Evolutionary conservation across 2,888 invertebrate genomes (phyloP), one percentile per base, ranked within the genome.

Genomic region (Drosophila pegasa): DNA sequence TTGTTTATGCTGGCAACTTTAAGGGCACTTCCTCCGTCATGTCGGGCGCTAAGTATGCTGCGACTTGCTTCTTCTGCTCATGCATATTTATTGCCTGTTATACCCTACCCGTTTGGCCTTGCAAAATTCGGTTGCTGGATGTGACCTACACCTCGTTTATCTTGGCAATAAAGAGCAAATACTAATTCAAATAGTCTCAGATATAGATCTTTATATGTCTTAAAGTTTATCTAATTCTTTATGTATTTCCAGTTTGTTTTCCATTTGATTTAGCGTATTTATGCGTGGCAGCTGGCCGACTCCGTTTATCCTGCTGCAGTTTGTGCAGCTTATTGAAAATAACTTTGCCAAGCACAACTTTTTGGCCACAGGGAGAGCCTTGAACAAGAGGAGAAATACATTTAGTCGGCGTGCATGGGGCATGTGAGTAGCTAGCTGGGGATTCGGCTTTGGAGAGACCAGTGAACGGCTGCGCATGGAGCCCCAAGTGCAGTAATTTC

Each of bases 291-390:
- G 0, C 2, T 16, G 16, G 0, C 6, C 10, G 16, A 45, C 25
- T 16, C 6, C 27, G 12, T 12, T 45, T 6, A 18, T 27, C 12
- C 27, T 27, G 45, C 5, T 72, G 66, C 51, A 64, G 61, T 68
- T 71, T 64, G 48, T 56, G 69, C 63, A 57, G 73, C 84, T 72
- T 82, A 87, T 82, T 84, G 87, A 82, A 87, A 78, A 87, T 75
- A 75, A 87, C 79, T 87, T 84, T 64, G 58, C 65, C 55, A 41
- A 50, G 55, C 55, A 33, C 71, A 75, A 84, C 66, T 80, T 76
- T 80, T 78, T 78, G 68, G 78, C 51, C 57, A 54, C 58, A 31
- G 57, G 70, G 51, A 45, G 50, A 48, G 50, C 27, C 40, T 38
- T 38, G 37, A 48, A 63, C 71, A 31, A 47, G 27, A 29, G 16